phyloP scores from a whole-genome alignment of 2,888 invertebrate species.

The Melinopterus prodromus region DNA sequence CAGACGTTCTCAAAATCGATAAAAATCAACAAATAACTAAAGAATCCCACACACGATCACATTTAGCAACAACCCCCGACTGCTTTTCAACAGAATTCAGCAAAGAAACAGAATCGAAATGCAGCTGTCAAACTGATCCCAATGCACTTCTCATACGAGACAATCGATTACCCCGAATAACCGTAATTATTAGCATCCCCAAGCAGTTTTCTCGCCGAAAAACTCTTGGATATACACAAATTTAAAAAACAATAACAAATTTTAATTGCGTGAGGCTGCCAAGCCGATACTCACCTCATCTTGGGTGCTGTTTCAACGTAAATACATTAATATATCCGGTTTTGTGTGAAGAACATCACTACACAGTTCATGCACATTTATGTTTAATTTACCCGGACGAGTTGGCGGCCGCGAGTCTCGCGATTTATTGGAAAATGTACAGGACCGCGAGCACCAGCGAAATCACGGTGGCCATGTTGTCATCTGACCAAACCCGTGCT shows the following conservation, averaged over 20 bases:
- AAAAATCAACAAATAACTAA: conserved; percentile 48
- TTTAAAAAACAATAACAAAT: neutral
- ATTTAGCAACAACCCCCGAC: neutral
- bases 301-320: conserved; percentile 48
- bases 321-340: conserved; percentile 47
- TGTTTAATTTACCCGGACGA: conserved; percentile 11
- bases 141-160: conserved; percentile 6
- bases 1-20: conserved; percentile 55
- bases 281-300: conserved; percentile 49
- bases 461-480: conserved; percentile 48
- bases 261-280: neutral
- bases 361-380: conserved; percentile 30
- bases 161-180: neutral
- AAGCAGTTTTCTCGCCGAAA: conserved; percentile 1
- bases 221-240: neutral
- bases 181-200: conserved; percentile 5
- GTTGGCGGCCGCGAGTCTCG: conserved; percentile 8
- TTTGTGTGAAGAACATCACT: conserved; percentile 48
- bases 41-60: conserved; percentile 6
- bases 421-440: conserved; percentile 36
- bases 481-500: conserved; percentile 54
- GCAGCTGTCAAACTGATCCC: conserved; percentile 17
- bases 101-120: conserved; percentile 10
- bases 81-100: neutral
- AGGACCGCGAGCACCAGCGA: conserved; percentile 37